Evolutionary conservation across 2,888 invertebrate genomes (phyloP).

Genomic region (Carterocephalus palaemon): DNA sequence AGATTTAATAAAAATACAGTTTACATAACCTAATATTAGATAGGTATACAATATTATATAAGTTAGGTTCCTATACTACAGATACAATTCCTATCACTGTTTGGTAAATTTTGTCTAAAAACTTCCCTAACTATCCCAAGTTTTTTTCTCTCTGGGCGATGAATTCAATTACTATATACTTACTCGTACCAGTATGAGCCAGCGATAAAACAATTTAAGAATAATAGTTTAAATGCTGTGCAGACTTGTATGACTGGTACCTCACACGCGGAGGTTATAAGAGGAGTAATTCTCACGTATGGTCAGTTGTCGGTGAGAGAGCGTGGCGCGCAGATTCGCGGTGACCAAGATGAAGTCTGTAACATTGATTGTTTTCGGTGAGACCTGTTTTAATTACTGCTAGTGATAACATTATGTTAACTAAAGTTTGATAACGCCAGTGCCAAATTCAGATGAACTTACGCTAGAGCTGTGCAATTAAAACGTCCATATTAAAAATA

Average conservation of each 20-base stretch:
- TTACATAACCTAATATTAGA: too few species aligned
- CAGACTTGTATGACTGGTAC: not conserved
- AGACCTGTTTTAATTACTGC: conserved; percentile 38
- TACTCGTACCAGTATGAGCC: too few species aligned
- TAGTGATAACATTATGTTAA: conserved; percentile 18
- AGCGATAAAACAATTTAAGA: conserved; percentile 19
- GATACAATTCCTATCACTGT: too few species aligned
- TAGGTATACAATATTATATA: too few species aligned
- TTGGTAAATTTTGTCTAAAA: too few species aligned
- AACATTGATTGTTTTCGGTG: conserved; percentile 61
- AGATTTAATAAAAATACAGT: too few species aligned
- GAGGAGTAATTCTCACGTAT: conserved; percentile 30
- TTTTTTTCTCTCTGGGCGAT: too few species aligned
- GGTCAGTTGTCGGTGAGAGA: conserved; percentile 46
- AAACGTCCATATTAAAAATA: too few species aligned
- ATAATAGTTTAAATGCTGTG: conserved; percentile 3
- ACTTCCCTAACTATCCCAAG: too few species aligned
- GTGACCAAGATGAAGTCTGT: conserved; percentile 54
- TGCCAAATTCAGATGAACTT: not conserved
- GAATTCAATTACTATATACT: too few species aligned
- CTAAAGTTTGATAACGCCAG: not conserved
- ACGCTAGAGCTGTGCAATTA: too few species aligned
- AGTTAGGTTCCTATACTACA: not conserved
- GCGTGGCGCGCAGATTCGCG: conserved; percentile 40
- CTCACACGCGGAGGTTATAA: conserved; percentile 13